Evolutionary conservation across 1,140 invertebrate genomes (phyloP).

Genomic region (Cyclina sinensis): DNA sequence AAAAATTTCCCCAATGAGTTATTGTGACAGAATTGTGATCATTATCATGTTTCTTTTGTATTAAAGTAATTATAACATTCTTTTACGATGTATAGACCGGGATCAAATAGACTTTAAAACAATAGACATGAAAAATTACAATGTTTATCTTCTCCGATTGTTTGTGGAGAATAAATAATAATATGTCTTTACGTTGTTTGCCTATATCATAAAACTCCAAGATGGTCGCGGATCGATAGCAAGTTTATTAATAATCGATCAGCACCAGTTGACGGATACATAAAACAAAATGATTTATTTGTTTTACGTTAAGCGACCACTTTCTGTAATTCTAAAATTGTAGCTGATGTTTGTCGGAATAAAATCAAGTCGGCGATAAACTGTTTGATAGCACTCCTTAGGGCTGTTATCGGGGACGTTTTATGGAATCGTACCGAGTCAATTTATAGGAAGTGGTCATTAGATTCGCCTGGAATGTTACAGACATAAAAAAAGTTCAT

Average conservation of each 20-base stretch:
- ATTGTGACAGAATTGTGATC: not conserved
- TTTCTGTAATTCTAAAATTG: constrained; percentile 18
- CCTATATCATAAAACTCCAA: constrained; percentile 45
- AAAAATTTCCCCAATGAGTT: not conserved
- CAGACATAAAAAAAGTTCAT: not conserved
- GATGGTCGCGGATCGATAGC: constrained; percentile 37
- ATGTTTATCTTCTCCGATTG: constrained; percentile 34
- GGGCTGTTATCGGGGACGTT: constrained; percentile 4
- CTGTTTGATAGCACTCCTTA: not conserved
- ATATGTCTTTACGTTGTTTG: constrained; percentile 31
- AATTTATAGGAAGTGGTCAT: constrained; percentile 1
- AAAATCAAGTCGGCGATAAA: not conserved
- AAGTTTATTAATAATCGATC: constrained; percentile 52
- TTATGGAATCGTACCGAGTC: constrained; percentile 12
- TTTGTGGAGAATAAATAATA: constrained; percentile 42
- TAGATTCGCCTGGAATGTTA: not conserved
- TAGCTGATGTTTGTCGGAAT: not conserved
- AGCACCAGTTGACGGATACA: constrained; percentile 35
- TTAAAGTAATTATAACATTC: constrained; percentile 8
- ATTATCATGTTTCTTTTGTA: not conserved
- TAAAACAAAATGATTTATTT: constrained; percentile 65
- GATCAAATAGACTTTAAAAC: constrained; percentile 7
- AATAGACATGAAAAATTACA: constrained; percentile 23
- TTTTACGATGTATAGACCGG: not conserved
- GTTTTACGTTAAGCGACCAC: constrained; percentile 25